These are phyloP conservation scores for Takifugu rubripes DNA, from an alignment of 2,797 vertebrate genomes.

Conservation along the genomic window DNA sequence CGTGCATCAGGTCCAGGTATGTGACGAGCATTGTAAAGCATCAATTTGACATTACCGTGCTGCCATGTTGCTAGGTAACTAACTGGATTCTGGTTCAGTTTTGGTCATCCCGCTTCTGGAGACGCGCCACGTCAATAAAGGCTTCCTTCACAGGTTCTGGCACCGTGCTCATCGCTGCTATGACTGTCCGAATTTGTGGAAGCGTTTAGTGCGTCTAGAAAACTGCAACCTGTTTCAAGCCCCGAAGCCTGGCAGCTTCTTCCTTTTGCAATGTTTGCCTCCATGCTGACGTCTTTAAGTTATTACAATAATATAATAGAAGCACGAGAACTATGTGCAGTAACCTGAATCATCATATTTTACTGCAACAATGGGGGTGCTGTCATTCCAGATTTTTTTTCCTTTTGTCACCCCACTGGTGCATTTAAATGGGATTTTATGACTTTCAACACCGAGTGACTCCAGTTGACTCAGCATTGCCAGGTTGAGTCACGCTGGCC, in stretches of 20 bases:
- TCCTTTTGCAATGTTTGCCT: background rate
- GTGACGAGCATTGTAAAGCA: constrained; percentile 53
- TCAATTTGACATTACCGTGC: constrained; percentile 63
- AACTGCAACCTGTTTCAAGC: constrained; percentile 6
- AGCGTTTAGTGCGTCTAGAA: background rate
- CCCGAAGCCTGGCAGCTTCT: constrained; percentile 11
- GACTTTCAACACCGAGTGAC: constrained; percentile 32
- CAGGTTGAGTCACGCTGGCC: constrained; percentile 51
- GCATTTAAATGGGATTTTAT: constrained; percentile 19
- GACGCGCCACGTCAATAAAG: background rate
- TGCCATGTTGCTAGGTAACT: constrained; percentile 78
- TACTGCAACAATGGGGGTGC: background rate
- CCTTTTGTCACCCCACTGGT: background rate
- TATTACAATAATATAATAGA: no score
- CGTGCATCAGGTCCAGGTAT: constrained; percentile 64
- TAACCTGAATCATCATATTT: no score
- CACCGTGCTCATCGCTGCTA: background rate
- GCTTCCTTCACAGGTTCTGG: background rate
- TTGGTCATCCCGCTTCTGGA: constrained; percentile 12
- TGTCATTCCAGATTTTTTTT: constrained; percentile 3
- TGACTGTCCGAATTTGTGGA: no score
- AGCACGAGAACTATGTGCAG: no score
- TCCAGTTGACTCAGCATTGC: constrained; percentile 53
- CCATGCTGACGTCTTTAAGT: background rate
- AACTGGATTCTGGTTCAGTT: constrained; percentile 66